phyloP scores from a whole-genome alignment of 2,113 vertebrate genomes.

The Sebastes fasciatus region DNA sequence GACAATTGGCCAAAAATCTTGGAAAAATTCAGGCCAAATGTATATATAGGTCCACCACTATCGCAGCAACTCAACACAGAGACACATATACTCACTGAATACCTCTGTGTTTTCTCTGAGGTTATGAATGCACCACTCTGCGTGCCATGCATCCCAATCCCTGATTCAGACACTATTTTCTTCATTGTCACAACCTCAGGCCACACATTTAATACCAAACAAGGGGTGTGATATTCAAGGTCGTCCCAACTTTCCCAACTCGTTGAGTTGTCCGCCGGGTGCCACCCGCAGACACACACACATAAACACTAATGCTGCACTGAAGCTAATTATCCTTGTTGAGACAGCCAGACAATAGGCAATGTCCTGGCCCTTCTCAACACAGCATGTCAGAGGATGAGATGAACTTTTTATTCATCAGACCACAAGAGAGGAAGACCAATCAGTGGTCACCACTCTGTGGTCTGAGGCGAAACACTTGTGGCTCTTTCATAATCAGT shows the following conservation, averaged over 20 bases:
- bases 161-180: neutral
- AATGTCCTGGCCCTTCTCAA: slow-evolving; percentile 25
- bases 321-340: slow-evolving; percentile 4
- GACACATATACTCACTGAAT: neutral
- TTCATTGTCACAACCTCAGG: neutral
- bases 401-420: neutral
- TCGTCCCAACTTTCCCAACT: neutral
- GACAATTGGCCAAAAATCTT: neutral
- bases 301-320: slow-evolving; percentile 3
- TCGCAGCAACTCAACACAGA: neutral
- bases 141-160: slow-evolving; percentile 16
- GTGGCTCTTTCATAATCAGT: neutral
- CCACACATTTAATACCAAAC: slow-evolving; percentile 2
- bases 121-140: neutral
- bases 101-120: neutral
- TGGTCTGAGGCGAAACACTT: neutral
- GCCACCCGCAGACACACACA: slow-evolving; percentile 6
- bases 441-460: neutral
- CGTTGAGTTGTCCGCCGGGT: neutral
- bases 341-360: neutral
- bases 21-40: neutral
- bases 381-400: slow-evolving; percentile 30
- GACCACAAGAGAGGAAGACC: neutral
- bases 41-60: neutral
- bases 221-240: slow-evolving; percentile 23